Conservation (phyloP, 2,113 vertebrate genomes). For the Xenus cinereus region DNA sequence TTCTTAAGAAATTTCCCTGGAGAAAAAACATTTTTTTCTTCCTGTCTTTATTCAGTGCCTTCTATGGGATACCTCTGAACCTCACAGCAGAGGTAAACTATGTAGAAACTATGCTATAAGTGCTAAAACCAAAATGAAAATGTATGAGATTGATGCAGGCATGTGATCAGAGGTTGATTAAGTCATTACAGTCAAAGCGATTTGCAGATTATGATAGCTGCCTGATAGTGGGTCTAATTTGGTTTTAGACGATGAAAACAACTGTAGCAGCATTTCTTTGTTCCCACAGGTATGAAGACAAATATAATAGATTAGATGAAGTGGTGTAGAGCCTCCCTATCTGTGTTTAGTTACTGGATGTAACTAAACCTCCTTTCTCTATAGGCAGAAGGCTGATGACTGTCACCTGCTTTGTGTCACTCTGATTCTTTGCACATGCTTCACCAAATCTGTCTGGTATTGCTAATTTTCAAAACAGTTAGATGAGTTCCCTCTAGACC, state of each 20-base stretch:
- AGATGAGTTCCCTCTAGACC: neutral
- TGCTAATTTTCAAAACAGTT: neutral
- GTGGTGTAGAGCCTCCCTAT: neutral
- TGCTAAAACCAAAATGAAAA: constrained; percentile 4
- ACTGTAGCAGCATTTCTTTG: neutral
- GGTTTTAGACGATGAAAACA: neutral
- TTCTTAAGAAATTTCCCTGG: neutral
- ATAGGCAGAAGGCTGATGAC: neutral
- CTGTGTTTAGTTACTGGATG: neutral
- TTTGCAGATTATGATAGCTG: neutral
- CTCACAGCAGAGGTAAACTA: neutral
- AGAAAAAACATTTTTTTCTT: neutral
- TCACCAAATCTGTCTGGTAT: neutral
- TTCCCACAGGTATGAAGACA: neutral
- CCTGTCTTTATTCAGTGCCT: neutral
- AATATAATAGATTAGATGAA: neutral
- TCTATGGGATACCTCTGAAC: neutral
- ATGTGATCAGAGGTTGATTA: constrained; percentile 7
- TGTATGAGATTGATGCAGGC: neutral
- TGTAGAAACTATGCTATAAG: neutral
- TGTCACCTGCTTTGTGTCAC: neutral
- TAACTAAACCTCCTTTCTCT: neutral
- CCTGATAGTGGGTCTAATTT: neutral
- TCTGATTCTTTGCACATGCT: neutral
- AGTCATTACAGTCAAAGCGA: neutral